Evolutionary conservation across 2,113 vertebrate genomes (phyloP).

Genomic region (Nansenia antarctica): DNA sequence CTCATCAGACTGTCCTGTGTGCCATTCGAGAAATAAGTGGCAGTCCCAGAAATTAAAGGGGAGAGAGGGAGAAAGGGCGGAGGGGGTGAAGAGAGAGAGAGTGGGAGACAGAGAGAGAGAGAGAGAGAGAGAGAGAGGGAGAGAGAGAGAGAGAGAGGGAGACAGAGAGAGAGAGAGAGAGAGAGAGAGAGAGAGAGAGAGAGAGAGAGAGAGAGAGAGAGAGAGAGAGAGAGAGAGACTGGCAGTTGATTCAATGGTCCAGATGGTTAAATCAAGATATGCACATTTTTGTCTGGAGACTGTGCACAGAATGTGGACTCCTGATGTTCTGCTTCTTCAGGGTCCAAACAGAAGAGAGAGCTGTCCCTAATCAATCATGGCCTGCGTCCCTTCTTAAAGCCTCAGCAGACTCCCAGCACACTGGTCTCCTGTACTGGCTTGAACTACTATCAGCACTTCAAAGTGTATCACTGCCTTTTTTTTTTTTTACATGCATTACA

Average conservation of each 20-base stretch:
- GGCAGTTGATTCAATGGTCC: too few relatives aligned
- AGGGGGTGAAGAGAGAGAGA: conserved; percentile 17
- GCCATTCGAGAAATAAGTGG: too few relatives aligned
- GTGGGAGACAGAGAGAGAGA: neutral
- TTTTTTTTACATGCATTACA: too few relatives aligned
- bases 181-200: too few relatives aligned
- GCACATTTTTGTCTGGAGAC: conserved; percentile 45
- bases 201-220: too few relatives aligned
- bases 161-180: too few relatives aligned
- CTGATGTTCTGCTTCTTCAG: conserved; percentile 45
- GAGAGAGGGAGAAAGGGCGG: neutral
- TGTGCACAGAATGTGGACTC: conserved; percentile 49
- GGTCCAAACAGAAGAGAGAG: conserved; percentile 22
- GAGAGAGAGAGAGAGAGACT: too few relatives aligned
- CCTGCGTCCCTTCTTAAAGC: neutral
- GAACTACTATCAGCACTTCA: too few relatives aligned
- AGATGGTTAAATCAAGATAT: conserved; percentile 35
- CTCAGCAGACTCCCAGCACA: neutral
- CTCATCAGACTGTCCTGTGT: neutral
- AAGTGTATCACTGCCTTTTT: too few relatives aligned
- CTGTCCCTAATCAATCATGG: conserved; percentile 7
- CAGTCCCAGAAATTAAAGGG: too few relatives aligned
- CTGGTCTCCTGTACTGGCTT: too few relatives aligned
- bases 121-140: neutral
- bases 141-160: too few relatives aligned